Evolutionary conservation across 1,140 invertebrate genomes (phyloP).

Genomic region (Drosophila azteca): DNA sequence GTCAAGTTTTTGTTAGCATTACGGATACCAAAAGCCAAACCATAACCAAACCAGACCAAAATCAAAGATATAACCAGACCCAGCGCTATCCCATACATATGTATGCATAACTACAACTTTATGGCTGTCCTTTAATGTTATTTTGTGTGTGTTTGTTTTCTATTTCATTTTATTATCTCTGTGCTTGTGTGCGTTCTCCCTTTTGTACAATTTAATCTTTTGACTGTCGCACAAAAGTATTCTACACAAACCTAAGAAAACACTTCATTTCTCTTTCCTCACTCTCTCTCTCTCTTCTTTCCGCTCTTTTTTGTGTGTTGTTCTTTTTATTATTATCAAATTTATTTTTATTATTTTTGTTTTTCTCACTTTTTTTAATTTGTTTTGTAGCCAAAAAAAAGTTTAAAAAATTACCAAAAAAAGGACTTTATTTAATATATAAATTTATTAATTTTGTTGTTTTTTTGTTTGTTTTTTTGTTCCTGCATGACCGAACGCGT

Average conservation of each 20-base stretch:
- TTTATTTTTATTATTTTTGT: constrained; percentile 33
- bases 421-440: too few relatives aligned
- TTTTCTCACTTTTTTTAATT: constrained; percentile 7
- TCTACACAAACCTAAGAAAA: constrained; percentile 55
- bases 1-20: constrained; percentile 73
- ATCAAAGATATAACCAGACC: not conserved
- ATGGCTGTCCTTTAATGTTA: not conserved
- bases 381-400: too few relatives aligned
- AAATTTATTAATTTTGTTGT: too few relatives aligned
- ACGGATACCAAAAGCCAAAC: constrained; percentile 26
- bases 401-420: too few relatives aligned
- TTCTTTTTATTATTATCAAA: constrained; percentile 22
- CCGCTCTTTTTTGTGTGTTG: constrained; percentile 17
- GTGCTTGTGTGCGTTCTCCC: constrained; percentile 11
- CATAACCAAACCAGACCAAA: constrained; percentile 6
- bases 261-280: constrained; percentile 45
- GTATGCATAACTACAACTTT: constrained; percentile 22
- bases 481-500: constrained; percentile 19
- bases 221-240: constrained; percentile 57
- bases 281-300: constrained; percentile 23
- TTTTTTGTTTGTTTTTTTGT: constrained; percentile 2
- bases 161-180: too few relatives aligned
- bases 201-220: constrained; percentile 47
- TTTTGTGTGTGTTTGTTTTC: constrained; percentile 10
- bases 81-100: constrained; percentile 30